These are phyloP conservation scores for Thymelicus lineola DNA, from an alignment of 2,888 invertebrate genomes.

Conservation along the genomic window DNA sequence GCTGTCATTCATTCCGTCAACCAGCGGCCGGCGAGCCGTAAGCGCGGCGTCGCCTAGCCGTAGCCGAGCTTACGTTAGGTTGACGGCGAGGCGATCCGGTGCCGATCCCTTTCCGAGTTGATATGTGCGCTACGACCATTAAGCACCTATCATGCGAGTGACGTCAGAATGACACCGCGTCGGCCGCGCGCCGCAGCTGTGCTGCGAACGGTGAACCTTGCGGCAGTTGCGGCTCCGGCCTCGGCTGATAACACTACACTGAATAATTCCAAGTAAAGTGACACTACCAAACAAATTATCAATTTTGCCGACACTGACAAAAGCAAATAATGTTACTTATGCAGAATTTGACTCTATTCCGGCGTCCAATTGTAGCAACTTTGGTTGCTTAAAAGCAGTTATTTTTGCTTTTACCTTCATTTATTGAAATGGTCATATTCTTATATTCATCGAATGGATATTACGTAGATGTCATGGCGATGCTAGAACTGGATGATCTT, in stretches of 20 bases:
- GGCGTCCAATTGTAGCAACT: constrained; percentile 9
- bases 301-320: constrained; percentile 19
- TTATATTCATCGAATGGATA: not conserved
- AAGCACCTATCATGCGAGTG: constrained; percentile 67
- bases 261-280: constrained; percentile 59
- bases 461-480: not conserved
- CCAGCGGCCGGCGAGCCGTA: too few relatives aligned
- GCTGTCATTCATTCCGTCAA: too few relatives aligned
- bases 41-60: too few relatives aligned
- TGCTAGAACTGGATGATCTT: too few relatives aligned
- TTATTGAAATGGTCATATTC: not conserved
- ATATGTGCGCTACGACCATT: too few relatives aligned
- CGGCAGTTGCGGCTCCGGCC: constrained; percentile 50
- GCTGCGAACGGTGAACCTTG: constrained; percentile 67
- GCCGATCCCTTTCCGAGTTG: too few relatives aligned
- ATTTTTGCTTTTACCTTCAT: not conserved
- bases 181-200: constrained; percentile 47
- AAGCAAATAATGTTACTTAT: constrained; percentile 17
- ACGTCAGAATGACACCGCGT: constrained; percentile 69
- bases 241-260: constrained; percentile 69
- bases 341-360: constrained; percentile 22
- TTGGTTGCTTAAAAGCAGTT: not conserved
- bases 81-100: too few relatives aligned
- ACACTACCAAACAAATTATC: constrained; percentile 32
- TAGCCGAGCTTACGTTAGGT: too few relatives aligned